Conservation (phyloP, 2,888 invertebrate species). For the Drosophila melanosoma region DNA sequence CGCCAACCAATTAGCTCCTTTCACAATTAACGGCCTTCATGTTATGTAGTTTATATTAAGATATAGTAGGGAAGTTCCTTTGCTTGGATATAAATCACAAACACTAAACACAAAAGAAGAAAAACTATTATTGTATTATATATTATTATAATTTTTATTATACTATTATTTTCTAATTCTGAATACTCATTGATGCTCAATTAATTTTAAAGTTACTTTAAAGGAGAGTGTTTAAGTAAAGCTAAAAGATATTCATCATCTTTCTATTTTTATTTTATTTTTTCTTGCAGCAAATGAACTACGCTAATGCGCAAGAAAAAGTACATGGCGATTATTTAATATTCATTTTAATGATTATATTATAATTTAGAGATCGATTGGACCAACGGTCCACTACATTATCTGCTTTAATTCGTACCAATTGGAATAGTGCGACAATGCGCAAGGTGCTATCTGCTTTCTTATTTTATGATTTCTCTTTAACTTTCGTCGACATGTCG, state of each 20-base stretch:
- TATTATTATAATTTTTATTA: not conserved
- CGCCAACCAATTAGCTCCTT: slow-evolving; percentile 40
- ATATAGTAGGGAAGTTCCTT: not conserved
- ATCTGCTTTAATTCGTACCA: not conserved
- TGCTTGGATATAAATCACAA: not conserved
- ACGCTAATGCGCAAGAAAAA: not conserved
- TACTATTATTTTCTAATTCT: not conserved
- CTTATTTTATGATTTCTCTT: not conserved
- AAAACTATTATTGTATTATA: not conserved
- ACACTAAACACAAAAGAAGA: not conserved
- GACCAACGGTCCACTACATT: not conserved
- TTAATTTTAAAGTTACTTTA: too few species aligned
- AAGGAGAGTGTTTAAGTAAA: not conserved
- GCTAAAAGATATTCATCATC: not conserved
- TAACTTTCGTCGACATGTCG: slow-evolving; percentile 10
- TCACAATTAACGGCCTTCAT: slow-evolving; percentile 28
- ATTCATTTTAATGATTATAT: not conserved
- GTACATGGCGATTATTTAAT: not conserved
- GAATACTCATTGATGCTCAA: too few species aligned
- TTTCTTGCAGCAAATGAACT: not conserved
- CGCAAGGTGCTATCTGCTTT: slow-evolving; percentile 10
- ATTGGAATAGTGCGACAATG: slow-evolving; percentile 21
- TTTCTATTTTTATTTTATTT: not conserved
- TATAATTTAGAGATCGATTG: not conserved
- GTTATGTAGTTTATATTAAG: not conserved